Evolutionary conservation across 2,888 invertebrate genomes (phyloP), one percentile per base, ranked within the genome.

Genomic region (Oscheius sp.): DNA sequence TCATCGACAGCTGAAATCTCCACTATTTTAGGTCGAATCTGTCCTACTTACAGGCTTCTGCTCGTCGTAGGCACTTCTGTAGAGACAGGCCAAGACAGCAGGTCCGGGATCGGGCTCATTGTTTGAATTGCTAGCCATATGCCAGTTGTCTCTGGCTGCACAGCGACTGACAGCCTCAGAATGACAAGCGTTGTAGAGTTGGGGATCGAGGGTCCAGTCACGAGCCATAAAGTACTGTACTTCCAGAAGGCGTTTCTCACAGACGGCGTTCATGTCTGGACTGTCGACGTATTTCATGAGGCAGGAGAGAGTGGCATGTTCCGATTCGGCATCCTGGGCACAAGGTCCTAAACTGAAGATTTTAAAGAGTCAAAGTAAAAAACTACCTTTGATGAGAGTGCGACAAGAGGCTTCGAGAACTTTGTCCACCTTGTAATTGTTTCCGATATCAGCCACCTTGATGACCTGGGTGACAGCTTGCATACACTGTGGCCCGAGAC

Each of bases 191-290:
- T 93, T 93, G 89, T 95, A 98, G 58, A 99, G 91, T 84, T 93
- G 93, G 0, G 95, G 94, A 90, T 96, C 96, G 62, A 96, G 91
- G 86, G 94, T 95, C 89, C 95, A 99, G 90, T 98, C 95, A 85
- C 99, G 92, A 0, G 96, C 94, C 78, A 98, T 93, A 90, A 99
- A 99, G 90, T 96, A 99, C 89, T 99, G 96, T 86, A 99, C 95
- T 90, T 97, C 95, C 76, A 98, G 92, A 58, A 99, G 91, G 9
- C 95, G 94, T 79, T 94, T 93, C 91, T 96, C 95, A 91, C 99
- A 99, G 21, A 94, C 93, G 75, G 93, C 92, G 0, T 93, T 93
- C 96, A 98, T 97, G 57, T 93, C 91, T 73, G 92, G 93, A 1
- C 94, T 93, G 53, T 89, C 89, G n/a, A 88, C 91, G 89, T 95